Percentiles rank a stretch among this genome's conserved stretches.
Conservation (phyloP, 2,113 vertebrate genomes). For the Pangasianodon gigas region DNA sequence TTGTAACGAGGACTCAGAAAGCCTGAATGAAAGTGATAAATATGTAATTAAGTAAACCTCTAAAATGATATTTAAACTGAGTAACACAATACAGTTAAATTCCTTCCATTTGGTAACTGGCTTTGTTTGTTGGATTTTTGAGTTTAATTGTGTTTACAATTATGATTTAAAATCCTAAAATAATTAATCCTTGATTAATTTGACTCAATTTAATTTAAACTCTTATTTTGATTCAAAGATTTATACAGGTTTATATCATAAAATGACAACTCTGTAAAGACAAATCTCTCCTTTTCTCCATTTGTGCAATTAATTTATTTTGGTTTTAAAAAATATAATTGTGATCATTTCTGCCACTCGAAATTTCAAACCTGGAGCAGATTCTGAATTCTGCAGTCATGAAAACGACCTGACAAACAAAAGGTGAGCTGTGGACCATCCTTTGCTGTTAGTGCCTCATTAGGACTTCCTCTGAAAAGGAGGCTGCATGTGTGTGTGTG, state of each 20-base stretch:
- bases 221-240: too few relatives aligned
- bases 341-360: background rate
- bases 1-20: background rate
- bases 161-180: background rate
- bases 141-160: background rate
- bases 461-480: conserved; percentile 32
- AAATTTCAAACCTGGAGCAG: background rate
- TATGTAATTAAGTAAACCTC: background rate
- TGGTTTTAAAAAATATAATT: background rate
- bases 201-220: background rate
- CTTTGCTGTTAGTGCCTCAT: conserved; percentile 37
- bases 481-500: conserved; percentile 20
- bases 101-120: background rate
- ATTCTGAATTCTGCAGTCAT: background rate
- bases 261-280: background rate
- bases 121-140: background rate
- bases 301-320: background rate
- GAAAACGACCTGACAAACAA: conserved; percentile 15
- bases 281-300: background rate
- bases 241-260: background rate
- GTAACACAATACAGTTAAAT: background rate
- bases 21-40: background rate
- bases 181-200: background rate
- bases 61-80: background rate
- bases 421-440: background rate